Evolutionary conservation across 2,797 vertebrate genomes (phyloP).

Genomic region (Eulemur coronatus): DNA sequence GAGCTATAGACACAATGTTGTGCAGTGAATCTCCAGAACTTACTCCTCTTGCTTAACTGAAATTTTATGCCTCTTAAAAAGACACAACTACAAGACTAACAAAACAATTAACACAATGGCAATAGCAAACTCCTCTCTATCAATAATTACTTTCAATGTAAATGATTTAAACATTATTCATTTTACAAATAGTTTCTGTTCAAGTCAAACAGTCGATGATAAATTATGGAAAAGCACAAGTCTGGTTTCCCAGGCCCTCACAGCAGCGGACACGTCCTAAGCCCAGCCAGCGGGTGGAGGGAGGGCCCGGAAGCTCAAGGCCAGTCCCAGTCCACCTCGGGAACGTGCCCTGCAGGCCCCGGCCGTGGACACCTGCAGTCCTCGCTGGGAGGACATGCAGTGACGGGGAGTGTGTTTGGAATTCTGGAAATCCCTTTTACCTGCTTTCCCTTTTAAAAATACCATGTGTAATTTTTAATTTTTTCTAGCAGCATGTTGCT

Average conservation of each 20-base stretch:
- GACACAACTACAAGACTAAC: not conserved
- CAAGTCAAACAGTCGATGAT: not conserved
- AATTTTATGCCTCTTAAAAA: not conserved
- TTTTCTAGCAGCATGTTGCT: not conserved
- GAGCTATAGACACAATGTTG: rapidly evolving
- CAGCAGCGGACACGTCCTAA: not conserved
- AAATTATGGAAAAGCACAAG: not conserved
- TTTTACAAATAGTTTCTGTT: not conserved
- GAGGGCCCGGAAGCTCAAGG: not conserved
- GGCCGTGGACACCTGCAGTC: rapidly evolving
- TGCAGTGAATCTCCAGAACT: not conserved
- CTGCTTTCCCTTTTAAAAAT: not conserved
- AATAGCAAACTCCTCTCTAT: not conserved
- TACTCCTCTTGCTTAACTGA: not conserved
- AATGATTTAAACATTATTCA: not conserved
- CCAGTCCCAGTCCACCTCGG: not conserved
- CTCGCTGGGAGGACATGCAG: rapidly evolving
- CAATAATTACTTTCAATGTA: conserved; percentile 2
- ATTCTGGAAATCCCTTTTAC: not conserved
- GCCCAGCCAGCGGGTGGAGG: rapidly evolving
- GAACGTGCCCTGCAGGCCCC: not conserved
- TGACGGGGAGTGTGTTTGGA: rapidly evolving
- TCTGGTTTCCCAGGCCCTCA: not conserved
- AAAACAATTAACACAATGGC: not conserved
- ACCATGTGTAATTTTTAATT: not conserved